Evolutionary conservation across 2,888 invertebrate species (phyloP).

Genomic region (Lampropteryx suffumata): DNA sequence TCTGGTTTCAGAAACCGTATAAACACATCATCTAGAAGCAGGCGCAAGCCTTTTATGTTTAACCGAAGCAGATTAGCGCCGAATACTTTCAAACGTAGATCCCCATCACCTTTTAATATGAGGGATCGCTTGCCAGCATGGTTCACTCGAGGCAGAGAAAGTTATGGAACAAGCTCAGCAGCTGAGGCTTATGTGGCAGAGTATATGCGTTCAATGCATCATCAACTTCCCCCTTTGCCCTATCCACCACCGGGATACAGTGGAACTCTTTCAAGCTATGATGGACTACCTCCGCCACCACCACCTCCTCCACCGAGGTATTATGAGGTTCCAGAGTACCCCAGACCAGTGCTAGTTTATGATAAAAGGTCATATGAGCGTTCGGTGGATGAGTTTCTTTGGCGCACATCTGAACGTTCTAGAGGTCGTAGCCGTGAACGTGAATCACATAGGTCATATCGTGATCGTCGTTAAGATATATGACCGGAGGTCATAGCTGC

Average conservation of each 20-base stretch:
- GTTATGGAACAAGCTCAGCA: slow-evolving; percentile 73
- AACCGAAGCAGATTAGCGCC: slow-evolving; percentile 84
- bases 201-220: slow-evolving; percentile 94
- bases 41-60: slow-evolving; percentile 85
- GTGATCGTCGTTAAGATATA: slow-evolving; percentile 81
- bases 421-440: slow-evolving; percentile 83
- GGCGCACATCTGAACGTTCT: slow-evolving; percentile 89
- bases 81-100: slow-evolving; percentile 80
- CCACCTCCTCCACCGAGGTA: slow-evolving; percentile 85
- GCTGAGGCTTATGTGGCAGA: slow-evolving; percentile 95
- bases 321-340: slow-evolving; percentile 90
- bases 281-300: slow-evolving; percentile 86
- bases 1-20: slow-evolving; percentile 78
- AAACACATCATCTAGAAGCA: slow-evolving; percentile 72
- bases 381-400: slow-evolving; percentile 93
- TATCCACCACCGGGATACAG: slow-evolving; percentile 86
- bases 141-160: slow-evolving; percentile 81
- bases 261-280: slow-evolving; percentile 79
- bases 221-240: slow-evolving; percentile 92
- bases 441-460: slow-evolving; percentile 82
- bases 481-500: slow-evolving; percentile 82
- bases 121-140: slow-evolving; percentile 85
- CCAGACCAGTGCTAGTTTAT: slow-evolving; percentile 83
- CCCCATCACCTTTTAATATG: slow-evolving; percentile 80
- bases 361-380: slow-evolving; percentile 93